These are phyloP conservation scores for Sebastes ruberrimus DNA, from an alignment of 2,797 vertebrate genomes.

Conservation along the genomic window DNA sequence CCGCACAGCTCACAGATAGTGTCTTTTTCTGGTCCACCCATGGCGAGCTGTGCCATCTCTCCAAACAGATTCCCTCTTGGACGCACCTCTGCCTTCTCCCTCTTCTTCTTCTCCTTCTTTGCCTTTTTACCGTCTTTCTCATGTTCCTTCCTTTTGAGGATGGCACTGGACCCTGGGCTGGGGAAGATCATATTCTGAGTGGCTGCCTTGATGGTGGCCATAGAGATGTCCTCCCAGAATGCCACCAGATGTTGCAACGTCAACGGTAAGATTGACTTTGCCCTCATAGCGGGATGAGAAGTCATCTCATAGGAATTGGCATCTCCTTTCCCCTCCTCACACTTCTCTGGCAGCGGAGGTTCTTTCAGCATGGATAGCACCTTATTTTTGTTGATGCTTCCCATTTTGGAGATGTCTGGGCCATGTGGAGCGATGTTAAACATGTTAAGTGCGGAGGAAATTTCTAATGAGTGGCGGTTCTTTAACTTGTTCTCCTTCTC, in stretches of 20 bases:
- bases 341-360: slow-evolving; percentile 95
- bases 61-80: slow-evolving; percentile 98
- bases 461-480: slow-evolving; percentile 98
- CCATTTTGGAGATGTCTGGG: slow-evolving; percentile 99
- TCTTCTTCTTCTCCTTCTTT: slow-evolving; percentile 99
- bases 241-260: slow-evolving; percentile 97
- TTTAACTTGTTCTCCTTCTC: slow-evolving; percentile 97
- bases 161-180: slow-evolving; percentile 97
- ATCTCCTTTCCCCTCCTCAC: slow-evolving; percentile 94
- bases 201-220: slow-evolving; percentile 98
- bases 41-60: slow-evolving; percentile 98
- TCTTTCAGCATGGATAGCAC: slow-evolving; percentile 99
- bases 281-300: slow-evolving; percentile 86
- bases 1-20: slow-evolving; percentile 98
- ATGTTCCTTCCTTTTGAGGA: slow-evolving; percentile 96
- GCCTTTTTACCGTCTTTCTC: slow-evolving; percentile 96
- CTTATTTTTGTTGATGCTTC: slow-evolving; percentile 99
- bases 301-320: slow-evolving; percentile 87
- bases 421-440: slow-evolving; percentile 98
- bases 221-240: slow-evolving; percentile 99
- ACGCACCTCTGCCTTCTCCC: slow-evolving; percentile 94
- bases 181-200: slow-evolving; percentile 99
- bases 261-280: slow-evolving; percentile 93
- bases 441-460: slow-evolving; percentile 98
- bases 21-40: slow-evolving; percentile 98